phyloP scores from a whole-genome alignment of 2,113 vertebrate species.

The Zapus hudsonius region DNA sequence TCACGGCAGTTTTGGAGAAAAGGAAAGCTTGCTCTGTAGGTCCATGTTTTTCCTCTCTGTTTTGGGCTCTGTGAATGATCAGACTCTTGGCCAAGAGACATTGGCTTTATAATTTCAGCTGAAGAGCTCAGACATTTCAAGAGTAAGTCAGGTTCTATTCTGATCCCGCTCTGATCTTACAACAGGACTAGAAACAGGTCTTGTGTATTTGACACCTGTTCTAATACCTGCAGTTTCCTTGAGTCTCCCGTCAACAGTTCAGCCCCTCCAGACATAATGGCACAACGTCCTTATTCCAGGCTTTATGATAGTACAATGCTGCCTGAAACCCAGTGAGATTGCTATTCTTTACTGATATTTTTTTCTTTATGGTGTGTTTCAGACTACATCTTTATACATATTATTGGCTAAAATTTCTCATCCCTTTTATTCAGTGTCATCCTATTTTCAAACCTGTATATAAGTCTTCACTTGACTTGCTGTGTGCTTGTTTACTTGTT shows the following conservation, averaged over 20 bases:
- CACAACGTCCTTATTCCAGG: neutral
- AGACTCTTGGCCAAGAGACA: neutral
- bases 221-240: neutral
- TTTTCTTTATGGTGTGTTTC: no score
- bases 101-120: constrained; percentile 26
- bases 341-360: neutral
- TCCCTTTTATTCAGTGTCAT: neutral
- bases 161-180: constrained; percentile 1
- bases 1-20: constrained; percentile 35
- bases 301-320: neutral
- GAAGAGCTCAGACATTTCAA: neutral
- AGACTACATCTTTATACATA: neutral
- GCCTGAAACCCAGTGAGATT: neutral
- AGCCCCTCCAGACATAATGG: neutral
- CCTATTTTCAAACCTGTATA: neutral
- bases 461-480: neutral
- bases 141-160: neutral
- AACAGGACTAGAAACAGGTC: neutral
- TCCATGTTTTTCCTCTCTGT: neutral
- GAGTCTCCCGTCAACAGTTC: neutral
- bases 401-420: neutral
- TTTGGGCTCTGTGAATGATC: neutral
- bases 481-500: neutral
- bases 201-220: neutral
- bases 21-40: neutral